A percentile compares a stretch with the other conserved stretches of the same genome.
Evolutionary conservation across 2,888 invertebrate genomes (phyloP).

Genomic region (Nephrotoma guestfalica): DNA sequence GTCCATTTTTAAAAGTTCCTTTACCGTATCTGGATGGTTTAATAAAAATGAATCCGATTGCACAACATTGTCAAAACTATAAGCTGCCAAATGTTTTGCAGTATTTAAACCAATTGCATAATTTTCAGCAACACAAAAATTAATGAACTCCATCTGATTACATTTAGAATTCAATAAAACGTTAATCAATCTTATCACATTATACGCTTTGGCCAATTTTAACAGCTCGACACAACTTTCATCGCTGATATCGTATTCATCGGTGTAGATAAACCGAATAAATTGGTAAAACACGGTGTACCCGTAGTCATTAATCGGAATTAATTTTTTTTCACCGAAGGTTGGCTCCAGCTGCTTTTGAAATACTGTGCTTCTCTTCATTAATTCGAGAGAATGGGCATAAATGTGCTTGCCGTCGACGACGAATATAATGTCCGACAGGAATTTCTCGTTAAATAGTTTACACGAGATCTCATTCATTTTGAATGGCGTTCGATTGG

Average conservation of each 20-base stretch:
- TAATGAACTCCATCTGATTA: not conserved
- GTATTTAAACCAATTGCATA: not conserved
- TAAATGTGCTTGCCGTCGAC: not conserved
- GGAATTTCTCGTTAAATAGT: not conserved
- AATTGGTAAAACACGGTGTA: not conserved
- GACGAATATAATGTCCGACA: not conserved
- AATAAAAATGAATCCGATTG: not conserved
- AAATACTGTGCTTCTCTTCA: not conserved
- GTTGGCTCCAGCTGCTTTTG: not conserved
- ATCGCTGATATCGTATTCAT: not conserved
- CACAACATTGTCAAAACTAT: not conserved
- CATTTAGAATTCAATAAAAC: not conserved
- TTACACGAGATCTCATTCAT: not conserved
- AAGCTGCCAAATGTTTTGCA: not conserved
- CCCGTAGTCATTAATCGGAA: not conserved
- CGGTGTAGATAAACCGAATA: not conserved
- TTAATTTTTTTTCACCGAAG: not conserved
- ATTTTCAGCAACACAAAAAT: not conserved
- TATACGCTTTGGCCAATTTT: not conserved
- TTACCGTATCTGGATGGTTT: not conserved
- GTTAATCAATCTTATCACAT: not conserved
- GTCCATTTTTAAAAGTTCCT: not conserved
- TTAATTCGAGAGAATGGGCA: not conserved
- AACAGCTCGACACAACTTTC: not conserved
- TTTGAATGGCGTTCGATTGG: not conserved